Evolutionary conservation across 2,113 vertebrate genomes (phyloP).

Genomic region (Thamnophis sirtalis): DNA sequence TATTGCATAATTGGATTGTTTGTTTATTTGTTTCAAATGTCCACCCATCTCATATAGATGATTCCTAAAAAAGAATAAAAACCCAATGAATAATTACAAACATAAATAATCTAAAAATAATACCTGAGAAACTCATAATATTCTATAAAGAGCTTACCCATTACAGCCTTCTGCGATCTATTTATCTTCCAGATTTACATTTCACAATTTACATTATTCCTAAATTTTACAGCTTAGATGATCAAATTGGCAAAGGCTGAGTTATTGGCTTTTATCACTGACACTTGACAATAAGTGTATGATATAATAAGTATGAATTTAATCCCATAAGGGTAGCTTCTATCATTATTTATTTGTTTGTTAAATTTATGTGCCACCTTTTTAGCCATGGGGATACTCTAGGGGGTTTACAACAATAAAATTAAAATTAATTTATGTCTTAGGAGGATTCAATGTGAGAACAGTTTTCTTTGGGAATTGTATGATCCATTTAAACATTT

Average conservation of each 20-base stretch:
- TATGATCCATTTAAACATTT: not conserved
- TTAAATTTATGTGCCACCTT: not conserved
- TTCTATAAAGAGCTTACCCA: not conserved
- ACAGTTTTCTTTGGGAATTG: not conserved
- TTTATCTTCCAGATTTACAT: not conserved
- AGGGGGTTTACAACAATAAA: not conserved
- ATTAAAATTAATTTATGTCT: not conserved
- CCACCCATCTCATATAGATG: not conserved
- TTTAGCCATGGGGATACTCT: not conserved
- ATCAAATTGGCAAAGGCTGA: not conserved
- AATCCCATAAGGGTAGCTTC: not conserved
- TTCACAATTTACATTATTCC: not conserved
- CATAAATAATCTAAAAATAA: not conserved
- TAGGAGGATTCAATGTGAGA: not conserved
- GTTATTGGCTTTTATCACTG: not conserved
- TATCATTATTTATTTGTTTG: not conserved
- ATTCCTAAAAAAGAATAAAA: not conserved
- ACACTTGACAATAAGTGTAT: not conserved
- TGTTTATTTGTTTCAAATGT: not conserved
- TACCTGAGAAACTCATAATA: not conserved
- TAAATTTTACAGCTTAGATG: not conserved
- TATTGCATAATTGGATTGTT: not conserved
- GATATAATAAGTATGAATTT: not conserved
- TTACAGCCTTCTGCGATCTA: not conserved
- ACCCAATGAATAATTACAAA: not conserved